Evolutionary conservation across 2,797 vertebrate species (phyloP).

Genomic region (Pangasius mekongensis): DNA sequence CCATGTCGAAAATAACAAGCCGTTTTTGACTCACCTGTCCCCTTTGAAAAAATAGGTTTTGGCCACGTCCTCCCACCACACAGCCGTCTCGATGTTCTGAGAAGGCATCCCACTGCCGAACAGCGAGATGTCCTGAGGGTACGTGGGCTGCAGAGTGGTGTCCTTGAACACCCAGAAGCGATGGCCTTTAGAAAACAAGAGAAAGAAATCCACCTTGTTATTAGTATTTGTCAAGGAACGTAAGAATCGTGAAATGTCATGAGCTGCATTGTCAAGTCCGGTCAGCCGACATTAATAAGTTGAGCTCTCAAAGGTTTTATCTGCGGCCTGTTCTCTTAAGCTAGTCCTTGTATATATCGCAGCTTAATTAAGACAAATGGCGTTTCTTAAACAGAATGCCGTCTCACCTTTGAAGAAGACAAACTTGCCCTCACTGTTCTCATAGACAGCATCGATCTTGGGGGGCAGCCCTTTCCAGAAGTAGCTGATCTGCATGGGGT

Average conservation of each 20-base stretch:
- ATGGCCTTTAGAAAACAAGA: slow-evolving; percentile 78
- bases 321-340: not conserved
- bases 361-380: slow-evolving; percentile 6
- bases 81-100: slow-evolving; percentile 95
- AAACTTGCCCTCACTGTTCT: slow-evolving; percentile 97
- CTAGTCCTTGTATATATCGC: not conserved
- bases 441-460: slow-evolving; percentile 96
- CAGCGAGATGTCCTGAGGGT: slow-evolving; percentile 93
- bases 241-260: not conserved
- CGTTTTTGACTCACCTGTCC: slow-evolving; percentile 84
- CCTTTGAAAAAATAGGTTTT: slow-evolving; percentile 99
- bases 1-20: not conserved
- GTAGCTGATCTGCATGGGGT: slow-evolving; percentile 97
- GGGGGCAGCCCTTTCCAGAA: slow-evolving; percentile 96
- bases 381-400: not conserved
- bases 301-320: not conserved
- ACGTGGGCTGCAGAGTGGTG: slow-evolving; percentile 93
- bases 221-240: not conserved
- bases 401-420: slow-evolving; percentile 98
- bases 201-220: slow-evolving; percentile 2
- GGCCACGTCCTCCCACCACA: slow-evolving; percentile 98
- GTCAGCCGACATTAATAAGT: not conserved
- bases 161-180: slow-evolving; percentile 99
- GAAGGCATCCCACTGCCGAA: slow-evolving; percentile 93
- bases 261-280: not conserved